A percentile compares a stretch with the other conserved stretches of the same genome.
phyloP scores from a whole-genome alignment of 2,888 invertebrate genomes.

The Mesoligia furuncula region DNA sequence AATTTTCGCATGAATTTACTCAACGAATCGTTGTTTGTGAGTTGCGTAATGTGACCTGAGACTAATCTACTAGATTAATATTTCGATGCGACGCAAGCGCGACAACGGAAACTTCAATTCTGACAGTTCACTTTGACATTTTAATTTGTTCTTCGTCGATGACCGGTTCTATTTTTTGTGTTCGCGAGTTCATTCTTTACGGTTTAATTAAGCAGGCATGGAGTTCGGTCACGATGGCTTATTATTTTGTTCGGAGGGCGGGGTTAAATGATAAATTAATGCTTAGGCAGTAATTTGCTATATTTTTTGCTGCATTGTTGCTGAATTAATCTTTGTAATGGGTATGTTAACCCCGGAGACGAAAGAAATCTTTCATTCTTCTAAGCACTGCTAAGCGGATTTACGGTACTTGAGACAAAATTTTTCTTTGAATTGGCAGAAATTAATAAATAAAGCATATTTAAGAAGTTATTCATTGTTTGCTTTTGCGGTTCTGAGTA shows the following conservation, averaged over 20 bases:
- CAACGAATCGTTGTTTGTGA: conserved; percentile 60
- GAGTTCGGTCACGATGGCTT: conserved; percentile 75
- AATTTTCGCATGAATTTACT: conserved; percentile 64
- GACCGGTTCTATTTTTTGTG: conserved; percentile 56
- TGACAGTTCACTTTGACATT: conserved; percentile 58
- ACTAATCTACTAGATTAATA: conserved; percentile 58
- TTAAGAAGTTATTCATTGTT: conserved; percentile 36
- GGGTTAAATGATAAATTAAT: conserved; percentile 79
- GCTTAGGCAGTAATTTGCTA: conserved; percentile 82
- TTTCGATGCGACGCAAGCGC: conserved; percentile 36
- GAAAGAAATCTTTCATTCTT: conserved; percentile 65
- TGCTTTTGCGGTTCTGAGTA: conserved; percentile 31
- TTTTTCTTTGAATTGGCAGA: conserved; percentile 49
- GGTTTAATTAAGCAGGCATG: conserved; percentile 68
- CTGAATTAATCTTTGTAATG: conserved; percentile 73
- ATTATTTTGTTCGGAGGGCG: conserved; percentile 77
- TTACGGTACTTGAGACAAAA: conserved; percentile 64
- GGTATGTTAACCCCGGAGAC: conserved; percentile 71
- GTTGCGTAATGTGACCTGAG: conserved; percentile 54
- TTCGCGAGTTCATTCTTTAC: conserved; percentile 59
- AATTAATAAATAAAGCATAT: no score
- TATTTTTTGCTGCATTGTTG: conserved; percentile 77
- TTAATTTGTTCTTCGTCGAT: conserved; percentile 50
- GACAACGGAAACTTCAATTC: conserved; percentile 38
- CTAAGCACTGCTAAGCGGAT: conserved; percentile 43